A percentile compares a stretch with the other conserved stretches of the same genome.
These are phyloP conservation scores for Drosophila elegans DNA, from an alignment of 1,140 invertebrate genomes.

Conservation along the genomic window DNA sequence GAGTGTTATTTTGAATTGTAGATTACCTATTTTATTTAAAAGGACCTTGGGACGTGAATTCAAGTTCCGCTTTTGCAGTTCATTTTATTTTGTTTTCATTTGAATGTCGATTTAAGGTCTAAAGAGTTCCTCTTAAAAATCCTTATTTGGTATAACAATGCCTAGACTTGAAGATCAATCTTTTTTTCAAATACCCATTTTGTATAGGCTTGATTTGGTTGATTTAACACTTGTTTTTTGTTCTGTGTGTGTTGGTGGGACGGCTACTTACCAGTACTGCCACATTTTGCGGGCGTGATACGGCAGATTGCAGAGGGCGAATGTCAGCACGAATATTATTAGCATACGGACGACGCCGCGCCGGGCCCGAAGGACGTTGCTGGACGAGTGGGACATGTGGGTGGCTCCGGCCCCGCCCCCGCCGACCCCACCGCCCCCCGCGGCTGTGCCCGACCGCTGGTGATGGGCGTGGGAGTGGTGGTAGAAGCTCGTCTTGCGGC, in stretches of 20 bases:
- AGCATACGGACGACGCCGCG: constrained; percentile 92
- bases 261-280: constrained; percentile 87
- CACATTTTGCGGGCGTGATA: constrained; percentile 93
- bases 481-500: constrained; percentile 77
- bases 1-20: too few relatives aligned
- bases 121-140: too few relatives aligned
- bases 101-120: too few relatives aligned
- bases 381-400: constrained; percentile 88
- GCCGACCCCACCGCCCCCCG: constrained; percentile 34
- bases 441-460: constrained; percentile 51
- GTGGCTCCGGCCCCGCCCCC: constrained; percentile 39
- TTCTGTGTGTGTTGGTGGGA: background rate
- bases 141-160: too few relatives aligned
- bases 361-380: constrained; percentile 89
- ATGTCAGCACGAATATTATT: constrained; percentile 92
- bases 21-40: too few relatives aligned
- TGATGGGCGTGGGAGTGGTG: constrained; percentile 66
- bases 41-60: too few relatives aligned
- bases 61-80: too few relatives aligned
- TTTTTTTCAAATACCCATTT: too few relatives aligned
- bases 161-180: too few relatives aligned
- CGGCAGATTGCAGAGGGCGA: constrained; percentile 93
- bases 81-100: too few relatives aligned
- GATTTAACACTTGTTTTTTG: too few relatives aligned
- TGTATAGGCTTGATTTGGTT: too few relatives aligned